Evolutionary conservation across 2,888 invertebrate genomes (phyloP).

Genomic region (Cremastinae sp.): DNA sequence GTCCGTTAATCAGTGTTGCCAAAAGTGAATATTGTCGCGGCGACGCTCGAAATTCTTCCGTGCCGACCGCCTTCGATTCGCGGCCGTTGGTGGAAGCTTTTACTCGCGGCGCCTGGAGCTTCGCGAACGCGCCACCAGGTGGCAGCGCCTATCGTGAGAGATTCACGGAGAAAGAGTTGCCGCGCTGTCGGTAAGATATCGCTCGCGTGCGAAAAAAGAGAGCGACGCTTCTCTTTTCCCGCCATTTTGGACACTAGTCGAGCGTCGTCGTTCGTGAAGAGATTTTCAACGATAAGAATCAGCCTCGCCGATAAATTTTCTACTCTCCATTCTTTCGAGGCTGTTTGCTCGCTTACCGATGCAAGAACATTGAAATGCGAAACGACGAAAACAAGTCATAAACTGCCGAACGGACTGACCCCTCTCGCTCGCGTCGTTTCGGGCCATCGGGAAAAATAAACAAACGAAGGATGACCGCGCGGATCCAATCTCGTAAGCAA

Average conservation of each 20-base stretch:
- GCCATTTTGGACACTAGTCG: no score
- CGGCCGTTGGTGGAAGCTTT: constrained; percentile 59
- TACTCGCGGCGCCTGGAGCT: constrained; percentile 36
- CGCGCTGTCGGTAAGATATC: constrained; percentile 54
- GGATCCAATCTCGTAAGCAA: no score
- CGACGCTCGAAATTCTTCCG: neutral
- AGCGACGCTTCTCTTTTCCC: no score
- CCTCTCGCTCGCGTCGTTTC: no score
- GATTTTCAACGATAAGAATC: constrained; percentile 12
- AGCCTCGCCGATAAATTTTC: constrained; percentile 30
- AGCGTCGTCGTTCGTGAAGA: constrained; percentile 9
- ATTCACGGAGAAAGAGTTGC: neutral
- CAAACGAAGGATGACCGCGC: no score
- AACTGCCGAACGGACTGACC: no score
- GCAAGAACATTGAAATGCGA: constrained; percentile 33
- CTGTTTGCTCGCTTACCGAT: constrained; percentile 6
- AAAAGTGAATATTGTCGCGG: neutral
- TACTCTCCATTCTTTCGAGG: neutral
- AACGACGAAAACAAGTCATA: constrained; percentile 57
- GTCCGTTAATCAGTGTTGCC: neutral
- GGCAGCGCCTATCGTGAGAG: constrained; percentile 68
- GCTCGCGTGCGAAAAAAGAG: constrained; percentile 23
- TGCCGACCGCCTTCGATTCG: constrained; percentile 57
- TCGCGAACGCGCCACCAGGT: constrained; percentile 37
- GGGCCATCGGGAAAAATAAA: no score